Conservation (phyloP, 2,888 invertebrate genomes). For the Parnassius glacialis region DNA sequence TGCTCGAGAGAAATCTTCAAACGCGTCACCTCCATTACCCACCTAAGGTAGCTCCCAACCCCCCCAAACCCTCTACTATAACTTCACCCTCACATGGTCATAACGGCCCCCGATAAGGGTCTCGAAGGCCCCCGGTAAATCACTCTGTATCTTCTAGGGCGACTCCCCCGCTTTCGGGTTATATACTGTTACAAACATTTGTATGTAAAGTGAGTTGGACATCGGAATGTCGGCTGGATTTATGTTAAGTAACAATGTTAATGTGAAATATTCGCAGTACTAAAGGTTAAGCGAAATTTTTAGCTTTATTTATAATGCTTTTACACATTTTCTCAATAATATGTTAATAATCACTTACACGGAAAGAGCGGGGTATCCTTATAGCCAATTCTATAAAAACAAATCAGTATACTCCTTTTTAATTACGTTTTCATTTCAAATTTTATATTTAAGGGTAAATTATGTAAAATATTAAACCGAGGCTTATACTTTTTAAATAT, state of each 20-base stretch:
- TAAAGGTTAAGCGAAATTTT: not conserved
- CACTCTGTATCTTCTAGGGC: conserved; percentile 74
- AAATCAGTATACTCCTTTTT: no score
- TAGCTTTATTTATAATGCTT: no score
- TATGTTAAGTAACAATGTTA: conserved; percentile 23
- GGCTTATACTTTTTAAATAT: no score
- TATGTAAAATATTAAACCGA: no score
- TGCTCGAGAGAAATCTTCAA: conserved; percentile 55
- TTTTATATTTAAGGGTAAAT: no score
- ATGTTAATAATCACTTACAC: no score
- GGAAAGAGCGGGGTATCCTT: no score
- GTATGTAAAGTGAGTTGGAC: conserved; percentile 59
- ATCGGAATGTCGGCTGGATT: conserved; percentile 36
- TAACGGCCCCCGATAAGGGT: conserved; percentile 79
- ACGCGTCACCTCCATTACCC: conserved; percentile 52
- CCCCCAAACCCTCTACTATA: conserved; percentile 58
- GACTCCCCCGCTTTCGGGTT: conserved; percentile 58
- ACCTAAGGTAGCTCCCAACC: conserved; percentile 36
- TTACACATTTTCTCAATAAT: no score
- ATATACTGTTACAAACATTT: conserved; percentile 37
- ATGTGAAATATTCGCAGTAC: conserved; percentile 22
- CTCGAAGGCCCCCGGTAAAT: conserved; percentile 75
- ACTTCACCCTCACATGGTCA: conserved; percentile 80
- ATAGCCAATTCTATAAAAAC: no score
- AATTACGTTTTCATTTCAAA: no score